Conservation (phyloP, 2,888 invertebrate species). For the Heliconius cydno region DNA sequence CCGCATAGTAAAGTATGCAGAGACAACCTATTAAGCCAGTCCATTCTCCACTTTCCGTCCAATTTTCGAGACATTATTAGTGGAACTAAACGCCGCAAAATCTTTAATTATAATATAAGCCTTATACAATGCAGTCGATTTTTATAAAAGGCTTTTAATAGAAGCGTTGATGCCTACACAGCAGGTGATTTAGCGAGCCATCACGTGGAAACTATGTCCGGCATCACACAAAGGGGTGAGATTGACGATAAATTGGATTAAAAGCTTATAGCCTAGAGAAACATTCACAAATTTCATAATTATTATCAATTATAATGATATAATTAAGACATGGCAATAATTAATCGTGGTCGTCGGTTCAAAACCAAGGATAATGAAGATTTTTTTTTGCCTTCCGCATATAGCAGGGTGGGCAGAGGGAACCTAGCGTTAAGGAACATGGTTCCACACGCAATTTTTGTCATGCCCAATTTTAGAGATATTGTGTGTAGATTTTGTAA, state of each 20-base stretch:
- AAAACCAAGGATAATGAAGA: background rate
- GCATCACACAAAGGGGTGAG: conserved; percentile 42
- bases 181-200: conserved; percentile 47
- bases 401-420: background rate
- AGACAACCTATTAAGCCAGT: background rate
- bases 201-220: conserved; percentile 48
- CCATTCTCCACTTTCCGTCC: background rate
- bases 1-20: no score
- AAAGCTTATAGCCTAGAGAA: conserved; percentile 5
- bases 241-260: conserved; percentile 24
- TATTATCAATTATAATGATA: background rate
- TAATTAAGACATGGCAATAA: background rate
- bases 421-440: background rate
- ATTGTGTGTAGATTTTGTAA: no score
- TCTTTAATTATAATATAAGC: background rate
- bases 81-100: background rate
- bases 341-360: background rate
- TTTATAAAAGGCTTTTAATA: conserved; percentile 18
- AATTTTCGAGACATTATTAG: background rate
- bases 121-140: conserved; percentile 1
- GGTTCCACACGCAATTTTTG: background rate
- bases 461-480: no score
- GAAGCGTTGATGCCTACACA: conserved; percentile 43
- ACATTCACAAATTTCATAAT: background rate
- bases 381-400: background rate